Percentiles rank a stretch among this genome's conserved stretches.
phyloP scores from a whole-genome alignment of 1,140 invertebrate species.

The Onthophagus taurus region DNA sequence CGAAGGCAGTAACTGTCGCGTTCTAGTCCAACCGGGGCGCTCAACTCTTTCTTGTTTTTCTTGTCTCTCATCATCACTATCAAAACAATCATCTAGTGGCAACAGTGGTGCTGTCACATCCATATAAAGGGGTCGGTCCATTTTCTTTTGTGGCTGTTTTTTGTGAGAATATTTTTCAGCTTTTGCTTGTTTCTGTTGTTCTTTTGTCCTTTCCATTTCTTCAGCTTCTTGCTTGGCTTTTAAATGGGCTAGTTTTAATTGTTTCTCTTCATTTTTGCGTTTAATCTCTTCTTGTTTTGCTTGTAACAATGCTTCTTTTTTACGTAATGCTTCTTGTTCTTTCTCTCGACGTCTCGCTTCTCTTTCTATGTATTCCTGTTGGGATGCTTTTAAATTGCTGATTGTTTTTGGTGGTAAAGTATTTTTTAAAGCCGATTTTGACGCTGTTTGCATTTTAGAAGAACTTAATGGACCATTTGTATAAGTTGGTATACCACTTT shows the following conservation, averaged over 20 bases:
- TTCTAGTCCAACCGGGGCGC: slow-evolving; percentile 19
- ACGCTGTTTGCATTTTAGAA: no score
- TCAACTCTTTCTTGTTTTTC: slow-evolving; percentile 1
- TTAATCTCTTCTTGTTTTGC: slow-evolving; percentile 40
- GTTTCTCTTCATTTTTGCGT: slow-evolving; percentile 48
- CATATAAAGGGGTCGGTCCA: slow-evolving; percentile 28
- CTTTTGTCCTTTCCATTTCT: slow-evolving; percentile 39
- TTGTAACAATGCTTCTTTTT: slow-evolving; percentile 27
- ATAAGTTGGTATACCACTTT: no score
- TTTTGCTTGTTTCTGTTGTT: slow-evolving; percentile 42
- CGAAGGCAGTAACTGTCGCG: slow-evolving; percentile 22
- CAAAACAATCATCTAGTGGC: slow-evolving; percentile 43
- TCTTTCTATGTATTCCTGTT: slow-evolving; percentile 9
- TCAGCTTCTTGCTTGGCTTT: slow-evolving; percentile 46
- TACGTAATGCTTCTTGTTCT: slow-evolving; percentile 36
- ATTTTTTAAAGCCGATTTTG: no score
- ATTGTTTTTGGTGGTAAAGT: slow-evolving; percentile 7
- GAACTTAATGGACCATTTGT: no score
- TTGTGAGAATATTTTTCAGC: slow-evolving; percentile 42
- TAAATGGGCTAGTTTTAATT: no score
- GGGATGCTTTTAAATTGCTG: slow-evolving; percentile 9
- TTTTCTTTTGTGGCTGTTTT: background rate
- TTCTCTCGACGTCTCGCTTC: slow-evolving; percentile 24
- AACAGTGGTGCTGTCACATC: slow-evolving; percentile 38
- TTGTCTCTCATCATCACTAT: slow-evolving; percentile 43